Conservation (phyloP, 2,888 invertebrate species). For the Eristalinus aeneus region DNA sequence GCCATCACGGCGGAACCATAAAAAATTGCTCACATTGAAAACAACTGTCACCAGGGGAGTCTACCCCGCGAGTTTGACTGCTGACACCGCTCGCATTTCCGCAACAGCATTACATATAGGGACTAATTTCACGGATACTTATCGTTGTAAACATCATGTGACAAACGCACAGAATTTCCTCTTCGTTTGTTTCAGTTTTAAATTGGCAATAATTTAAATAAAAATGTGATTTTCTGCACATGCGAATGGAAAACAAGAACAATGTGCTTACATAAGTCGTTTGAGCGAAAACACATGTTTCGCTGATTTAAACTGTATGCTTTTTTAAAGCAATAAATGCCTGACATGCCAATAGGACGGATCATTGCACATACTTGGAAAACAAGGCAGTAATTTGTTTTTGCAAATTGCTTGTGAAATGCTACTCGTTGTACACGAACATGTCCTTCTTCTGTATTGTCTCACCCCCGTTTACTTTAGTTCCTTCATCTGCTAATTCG, state of each 20-base stretch:
- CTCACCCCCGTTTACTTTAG: too few species aligned
- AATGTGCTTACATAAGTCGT: background rate
- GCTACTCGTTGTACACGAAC: too few species aligned
- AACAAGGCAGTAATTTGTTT: too few species aligned
- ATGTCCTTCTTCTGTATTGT: too few species aligned
- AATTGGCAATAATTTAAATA: conserved; percentile 70
- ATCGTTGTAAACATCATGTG: conserved; percentile 70
- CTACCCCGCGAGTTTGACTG: conserved; percentile 6
- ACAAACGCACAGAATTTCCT: conserved; percentile 35
- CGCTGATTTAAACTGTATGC: background rate
- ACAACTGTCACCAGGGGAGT: conserved; percentile 66
- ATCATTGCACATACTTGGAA: background rate
- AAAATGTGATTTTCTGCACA: conserved; percentile 59
- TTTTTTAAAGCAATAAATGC: background rate
- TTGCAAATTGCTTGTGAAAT: too few species aligned
- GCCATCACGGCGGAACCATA: conserved; percentile 77
- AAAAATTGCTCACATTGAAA: conserved; percentile 69
- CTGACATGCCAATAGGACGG: background rate
- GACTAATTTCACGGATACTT: conserved; percentile 71
- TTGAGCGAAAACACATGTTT: background rate
- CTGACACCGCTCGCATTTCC: conserved; percentile 44
- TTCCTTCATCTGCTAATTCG: too few species aligned
- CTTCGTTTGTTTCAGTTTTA: conserved; percentile 48
- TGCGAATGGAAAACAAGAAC: conserved; percentile 27
- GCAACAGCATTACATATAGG: conserved; percentile 60